Percentiles rank a stretch among this genome's conserved stretches.
Conservation (phyloP, 1,140 invertebrate species). For the Colletes latitarsis region DNA sequence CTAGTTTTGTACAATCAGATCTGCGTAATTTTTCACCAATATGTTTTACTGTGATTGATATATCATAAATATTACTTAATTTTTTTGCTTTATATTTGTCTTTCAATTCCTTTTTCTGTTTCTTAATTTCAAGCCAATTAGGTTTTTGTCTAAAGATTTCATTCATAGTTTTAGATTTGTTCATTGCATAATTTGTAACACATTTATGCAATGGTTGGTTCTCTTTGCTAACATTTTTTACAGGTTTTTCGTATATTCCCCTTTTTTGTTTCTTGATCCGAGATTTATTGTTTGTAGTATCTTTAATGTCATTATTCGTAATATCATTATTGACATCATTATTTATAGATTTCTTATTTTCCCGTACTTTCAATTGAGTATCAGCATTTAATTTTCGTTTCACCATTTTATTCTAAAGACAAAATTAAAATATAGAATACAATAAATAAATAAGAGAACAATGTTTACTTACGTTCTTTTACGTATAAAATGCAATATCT, state of each 20-base stretch:
- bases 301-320: constrained; percentile 19
- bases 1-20: constrained; percentile 81
- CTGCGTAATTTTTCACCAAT: constrained; percentile 90
- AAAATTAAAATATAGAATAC: not conserved
- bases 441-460: not conserved
- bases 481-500: too few relatives aligned
- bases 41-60: constrained; percentile 87
- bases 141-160: constrained; percentile 79
- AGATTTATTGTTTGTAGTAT: constrained; percentile 43
- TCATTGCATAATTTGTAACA: constrained; percentile 1
- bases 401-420: constrained; percentile 36
- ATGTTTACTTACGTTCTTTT: not conserved
- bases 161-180: not conserved
- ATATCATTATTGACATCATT: not conserved
- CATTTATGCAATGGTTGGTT: constrained; percentile 43
- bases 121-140: constrained; percentile 88
- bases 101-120: constrained; percentile 87
- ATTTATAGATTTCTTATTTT: constrained; percentile 16
- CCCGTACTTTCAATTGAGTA: not conserved
- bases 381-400: constrained; percentile 33
- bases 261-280: constrained; percentile 36
- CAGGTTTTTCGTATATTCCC: constrained; percentile 41
- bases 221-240: constrained; percentile 34
- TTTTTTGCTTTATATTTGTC: constrained; percentile 83
- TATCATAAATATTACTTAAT: constrained; percentile 84